Evolutionary conservation across 2,888 invertebrate genomes (phyloP).

Genomic region (Automeris io): DNA sequence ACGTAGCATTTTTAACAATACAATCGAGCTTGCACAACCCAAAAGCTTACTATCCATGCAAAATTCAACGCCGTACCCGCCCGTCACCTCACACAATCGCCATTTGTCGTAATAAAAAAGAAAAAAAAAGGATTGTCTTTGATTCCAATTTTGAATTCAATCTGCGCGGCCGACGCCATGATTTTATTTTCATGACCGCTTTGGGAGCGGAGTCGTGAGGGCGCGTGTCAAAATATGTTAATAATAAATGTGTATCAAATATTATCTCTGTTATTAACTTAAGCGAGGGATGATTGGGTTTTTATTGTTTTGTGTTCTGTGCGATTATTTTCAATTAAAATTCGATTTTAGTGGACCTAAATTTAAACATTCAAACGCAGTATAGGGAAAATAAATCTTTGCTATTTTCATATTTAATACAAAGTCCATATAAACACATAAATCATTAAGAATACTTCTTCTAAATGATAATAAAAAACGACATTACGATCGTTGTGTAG

Average conservation of each 20-base stretch:
- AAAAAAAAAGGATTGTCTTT: constrained; percentile 66
- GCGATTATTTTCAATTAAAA: background rate
- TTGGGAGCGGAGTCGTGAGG: constrained; percentile 40
- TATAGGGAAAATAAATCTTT: too few relatives aligned
- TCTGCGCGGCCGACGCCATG: constrained; percentile 66
- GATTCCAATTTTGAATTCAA: constrained; percentile 75
- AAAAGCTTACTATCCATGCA: constrained; percentile 44
- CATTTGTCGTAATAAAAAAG: constrained; percentile 60
- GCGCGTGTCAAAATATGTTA: constrained; percentile 15
- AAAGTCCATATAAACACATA: too few relatives aligned
- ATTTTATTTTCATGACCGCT: constrained; percentile 74
- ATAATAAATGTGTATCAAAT: constrained; percentile 2
- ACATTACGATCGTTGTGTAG: too few relatives aligned
- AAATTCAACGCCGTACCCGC: constrained; percentile 58
- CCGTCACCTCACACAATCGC: constrained; percentile 42
- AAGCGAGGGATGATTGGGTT: background rate
- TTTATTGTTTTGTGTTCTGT: background rate
- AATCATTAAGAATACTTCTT: too few relatives aligned
- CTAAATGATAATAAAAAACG: too few relatives aligned
- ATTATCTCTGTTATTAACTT: too few relatives aligned
- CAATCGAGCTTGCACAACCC: constrained; percentile 22
- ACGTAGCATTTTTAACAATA: constrained; percentile 9
- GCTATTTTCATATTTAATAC: too few relatives aligned
- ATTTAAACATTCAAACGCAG: too few relatives aligned
- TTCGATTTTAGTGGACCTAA: background rate